Base-by-base conservation (phyloP, 2,113 vertebrate genomes). In the Notothenia rossii region DNA sequence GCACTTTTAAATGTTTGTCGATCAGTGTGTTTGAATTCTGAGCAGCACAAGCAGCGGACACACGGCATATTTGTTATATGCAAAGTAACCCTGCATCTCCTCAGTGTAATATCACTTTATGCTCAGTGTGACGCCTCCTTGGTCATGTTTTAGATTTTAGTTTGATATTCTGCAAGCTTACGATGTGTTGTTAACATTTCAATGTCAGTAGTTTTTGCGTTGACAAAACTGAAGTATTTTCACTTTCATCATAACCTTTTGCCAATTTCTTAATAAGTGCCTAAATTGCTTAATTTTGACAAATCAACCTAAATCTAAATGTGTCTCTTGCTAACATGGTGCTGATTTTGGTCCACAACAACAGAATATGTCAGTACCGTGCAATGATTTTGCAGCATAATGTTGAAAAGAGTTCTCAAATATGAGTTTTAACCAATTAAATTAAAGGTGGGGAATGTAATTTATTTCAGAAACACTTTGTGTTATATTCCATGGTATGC, bases 1-100 rank as follows among this genome's bases (percentile, higher is more conserved):
- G 93, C 92, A 94, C 93, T 95, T 95, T 94, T 84, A 86, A 90
- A 90, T 81, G 86, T 90, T 90, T 85, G 88, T 89, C 77, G 83
- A 84, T 61, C 74, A 87, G 88, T 64, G 69, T 84, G 81, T 88
- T 40, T 40, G 50, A 48, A 79, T 80, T 55, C 46, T 14, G 49
- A 63, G 61, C 87, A 67, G 86, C 87, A 88, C 89, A 88, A 84
- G 20, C 77, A 71, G 18, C 6, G 71, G 68, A 11, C 43, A 69
- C 40, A 43, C 48, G 45, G 73, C 54, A 43, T 50, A 14, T 40
- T 40, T 40, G 70, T 63, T 17, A 73, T 82, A 77, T 77, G 79
- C 85, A 82, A 84, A 63, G 55, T 53, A 64, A 63, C 73, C 51
- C 68, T 46, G 46, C 54, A 60, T 72, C 63, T 53, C 65, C 73